Evolutionary conservation across 2,113 vertebrate genomes (phyloP).

Genomic region (Gnathonemus longibarbis): DNA sequence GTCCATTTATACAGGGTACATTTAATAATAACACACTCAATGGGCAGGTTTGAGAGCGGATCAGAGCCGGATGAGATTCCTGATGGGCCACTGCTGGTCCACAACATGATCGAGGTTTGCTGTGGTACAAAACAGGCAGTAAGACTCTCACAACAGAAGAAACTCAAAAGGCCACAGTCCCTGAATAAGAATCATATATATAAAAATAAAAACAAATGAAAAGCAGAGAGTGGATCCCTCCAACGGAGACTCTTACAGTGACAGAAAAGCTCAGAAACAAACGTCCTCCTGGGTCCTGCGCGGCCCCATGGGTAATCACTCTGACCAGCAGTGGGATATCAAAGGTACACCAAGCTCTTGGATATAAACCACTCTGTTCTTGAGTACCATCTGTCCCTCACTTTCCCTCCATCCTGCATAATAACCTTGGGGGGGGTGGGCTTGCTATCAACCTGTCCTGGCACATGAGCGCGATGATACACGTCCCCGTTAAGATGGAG

Average conservation of each 20-base stretch:
- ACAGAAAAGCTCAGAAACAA: not conserved
- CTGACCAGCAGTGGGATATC: not conserved
- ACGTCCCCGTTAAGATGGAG: not conserved
- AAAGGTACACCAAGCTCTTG: not conserved
- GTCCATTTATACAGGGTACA: not conserved
- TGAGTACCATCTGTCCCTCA: not conserved
- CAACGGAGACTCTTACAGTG: not conserved
- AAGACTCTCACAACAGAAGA: not conserved
- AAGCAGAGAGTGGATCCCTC: not conserved
- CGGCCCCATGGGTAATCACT: not conserved
- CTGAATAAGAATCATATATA: not conserved
- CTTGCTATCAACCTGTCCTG: not conserved
- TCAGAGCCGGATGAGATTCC: not conserved
- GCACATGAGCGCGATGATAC: not conserved
- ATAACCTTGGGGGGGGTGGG: no score
- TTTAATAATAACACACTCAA: not conserved
- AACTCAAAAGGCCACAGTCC: not conserved
- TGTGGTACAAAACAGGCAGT: not conserved
- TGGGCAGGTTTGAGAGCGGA: not conserved
- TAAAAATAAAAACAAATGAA: not conserved
- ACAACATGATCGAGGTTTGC: not conserved
- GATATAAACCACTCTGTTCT: not conserved
- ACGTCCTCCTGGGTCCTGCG: not conserved
- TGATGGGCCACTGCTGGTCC: not conserved
- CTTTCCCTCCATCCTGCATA: not conserved